Evolutionary conservation across 1,140 invertebrate species (phyloP).

Genomic region (Solen grandis): DNA sequence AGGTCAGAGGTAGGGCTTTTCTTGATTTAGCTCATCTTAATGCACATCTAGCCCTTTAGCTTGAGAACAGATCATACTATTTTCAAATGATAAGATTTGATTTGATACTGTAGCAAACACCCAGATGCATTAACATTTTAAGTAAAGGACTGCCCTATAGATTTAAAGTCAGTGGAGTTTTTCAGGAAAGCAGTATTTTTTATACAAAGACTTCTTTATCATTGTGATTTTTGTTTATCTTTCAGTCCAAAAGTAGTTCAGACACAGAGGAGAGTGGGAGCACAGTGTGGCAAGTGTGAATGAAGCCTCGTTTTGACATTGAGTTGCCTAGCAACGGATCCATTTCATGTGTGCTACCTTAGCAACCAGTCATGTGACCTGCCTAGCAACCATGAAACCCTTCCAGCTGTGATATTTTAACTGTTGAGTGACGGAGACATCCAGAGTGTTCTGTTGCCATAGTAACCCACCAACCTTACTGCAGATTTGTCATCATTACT

Average conservation of each 20-base stretch:
- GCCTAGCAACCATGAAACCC: no score
- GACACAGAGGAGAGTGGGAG: constrained; percentile 30
- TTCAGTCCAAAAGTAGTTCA: constrained; percentile 45
- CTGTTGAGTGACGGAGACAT: no score
- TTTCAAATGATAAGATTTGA: not conserved
- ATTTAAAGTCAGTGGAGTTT: no score
- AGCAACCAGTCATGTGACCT: no score
- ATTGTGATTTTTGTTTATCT: not conserved
- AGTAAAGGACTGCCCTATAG: no score
- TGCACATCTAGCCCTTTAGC: no score
- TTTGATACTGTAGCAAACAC: not conserved
- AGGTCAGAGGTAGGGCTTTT: constrained; percentile 20
- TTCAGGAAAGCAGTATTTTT: not conserved
- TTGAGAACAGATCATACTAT: not conserved
- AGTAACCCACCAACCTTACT: no score
- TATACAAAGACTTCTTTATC: not conserved
- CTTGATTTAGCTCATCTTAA: not conserved
- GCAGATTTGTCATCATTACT: no score
- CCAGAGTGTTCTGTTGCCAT: no score
- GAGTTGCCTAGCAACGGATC: constrained; percentile 24
- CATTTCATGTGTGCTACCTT: no score
- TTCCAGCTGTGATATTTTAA: no score
- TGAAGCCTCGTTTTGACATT: not conserved
- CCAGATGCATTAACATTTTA: not conserved
- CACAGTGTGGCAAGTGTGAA: constrained; percentile 51